Conservation (phyloP, 2,888 invertebrate species). For the Stratiomys singularior region DNA sequence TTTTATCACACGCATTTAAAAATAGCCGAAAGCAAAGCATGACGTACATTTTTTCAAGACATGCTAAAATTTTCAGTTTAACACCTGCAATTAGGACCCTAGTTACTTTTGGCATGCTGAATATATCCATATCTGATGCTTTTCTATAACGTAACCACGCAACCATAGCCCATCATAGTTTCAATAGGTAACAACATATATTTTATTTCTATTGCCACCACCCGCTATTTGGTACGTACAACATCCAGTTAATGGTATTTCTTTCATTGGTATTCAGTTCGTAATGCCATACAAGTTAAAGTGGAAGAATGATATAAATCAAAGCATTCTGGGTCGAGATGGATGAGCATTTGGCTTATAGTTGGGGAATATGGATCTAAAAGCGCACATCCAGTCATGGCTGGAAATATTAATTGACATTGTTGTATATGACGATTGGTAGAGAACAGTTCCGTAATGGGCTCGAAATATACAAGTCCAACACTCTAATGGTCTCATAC, state of each 20-base stretch:
- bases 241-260: not conserved
- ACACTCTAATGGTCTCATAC: too few species aligned
- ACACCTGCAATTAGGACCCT: too few species aligned
- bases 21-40: too few species aligned
- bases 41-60: too few species aligned
- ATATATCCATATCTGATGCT: too few species aligned
- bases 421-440: not conserved
- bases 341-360: conserved; percentile 14
- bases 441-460: conserved; percentile 4
- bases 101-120: too few species aligned
- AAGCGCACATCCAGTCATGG: conserved; percentile 48
- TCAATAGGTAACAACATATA: conserved; percentile 12
- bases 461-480: not conserved
- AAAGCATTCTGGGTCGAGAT: conserved; percentile 43
- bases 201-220: conserved; percentile 22
- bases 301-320: conserved; percentile 38
- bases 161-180: not conserved
- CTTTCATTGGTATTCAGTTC: conserved; percentile 27
- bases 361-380: conserved; percentile 33
- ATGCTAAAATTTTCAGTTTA: too few species aligned
- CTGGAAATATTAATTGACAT: conserved; percentile 47
- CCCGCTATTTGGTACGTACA: conserved; percentile 21
- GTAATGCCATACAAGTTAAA: not conserved
- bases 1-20: too few species aligned
- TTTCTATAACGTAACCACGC: not conserved